phyloP scores from a whole-genome alignment of 1,140 invertebrate genomes.

The Lutraria rhynchaena region DNA sequence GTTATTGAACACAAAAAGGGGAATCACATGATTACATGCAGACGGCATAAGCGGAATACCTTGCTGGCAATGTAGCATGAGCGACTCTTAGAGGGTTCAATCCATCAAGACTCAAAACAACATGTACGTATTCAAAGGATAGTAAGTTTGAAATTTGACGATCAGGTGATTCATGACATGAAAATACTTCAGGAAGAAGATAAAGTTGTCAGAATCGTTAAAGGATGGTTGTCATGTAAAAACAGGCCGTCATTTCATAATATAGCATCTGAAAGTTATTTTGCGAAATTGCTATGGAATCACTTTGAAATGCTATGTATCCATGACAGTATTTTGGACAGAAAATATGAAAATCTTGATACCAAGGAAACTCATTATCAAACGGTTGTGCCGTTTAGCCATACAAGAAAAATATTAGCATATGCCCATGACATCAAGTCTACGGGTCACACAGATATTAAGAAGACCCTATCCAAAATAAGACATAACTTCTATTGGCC shows the following conservation, averaged over 20 bases:
- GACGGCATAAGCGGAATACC: too few species aligned
- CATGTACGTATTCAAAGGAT: too few species aligned
- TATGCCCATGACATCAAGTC: constrained; percentile 1
- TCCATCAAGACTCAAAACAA: too few species aligned
- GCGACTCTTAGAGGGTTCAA: too few species aligned
- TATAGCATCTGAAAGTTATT: neutral
- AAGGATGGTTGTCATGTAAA: neutral
- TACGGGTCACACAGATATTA: neutral
- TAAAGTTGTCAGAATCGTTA: too few species aligned
- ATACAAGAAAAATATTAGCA: neutral
- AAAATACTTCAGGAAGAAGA: too few species aligned
- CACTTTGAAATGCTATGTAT: neutral
- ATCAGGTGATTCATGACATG: too few species aligned
- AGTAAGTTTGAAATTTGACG: too few species aligned
- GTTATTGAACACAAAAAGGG: constrained; percentile 1
- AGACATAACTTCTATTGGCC: neutral
- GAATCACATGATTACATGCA: too few species aligned
- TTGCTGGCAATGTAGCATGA: too few species aligned
- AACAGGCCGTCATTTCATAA: neutral
- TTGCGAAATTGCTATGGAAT: neutral
- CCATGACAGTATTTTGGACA: neutral
- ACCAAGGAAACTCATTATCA: neutral
- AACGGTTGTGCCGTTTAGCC: neutral
- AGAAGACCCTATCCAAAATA: neutral
- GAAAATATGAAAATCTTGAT: neutral